phyloP scores from a whole-genome alignment of 2,888 invertebrate species.

The Gymnocheta viridis region DNA sequence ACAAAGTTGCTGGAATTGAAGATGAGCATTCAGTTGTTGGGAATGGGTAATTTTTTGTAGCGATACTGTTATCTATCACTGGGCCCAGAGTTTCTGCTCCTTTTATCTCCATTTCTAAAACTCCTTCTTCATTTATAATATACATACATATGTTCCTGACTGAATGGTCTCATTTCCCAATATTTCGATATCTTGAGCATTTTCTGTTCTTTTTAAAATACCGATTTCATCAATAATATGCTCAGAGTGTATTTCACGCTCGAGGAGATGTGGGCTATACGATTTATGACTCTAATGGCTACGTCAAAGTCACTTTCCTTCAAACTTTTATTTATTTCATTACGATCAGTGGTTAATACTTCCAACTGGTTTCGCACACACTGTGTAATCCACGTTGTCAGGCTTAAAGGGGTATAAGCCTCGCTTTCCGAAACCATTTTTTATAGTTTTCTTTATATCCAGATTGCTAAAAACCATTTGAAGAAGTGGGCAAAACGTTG shows the following conservation, averaged over 20 bases:
- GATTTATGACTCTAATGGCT: conserved; percentile 31
- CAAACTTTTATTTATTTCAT: background rate
- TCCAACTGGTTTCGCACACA: conserved; percentile 31
- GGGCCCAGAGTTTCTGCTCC: background rate
- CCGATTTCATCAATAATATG: background rate
- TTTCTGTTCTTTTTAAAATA: background rate
- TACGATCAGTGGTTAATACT: conserved; percentile 20
- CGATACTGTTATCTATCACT: background rate
- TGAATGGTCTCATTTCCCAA: conserved; percentile 8
- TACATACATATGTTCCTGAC: conserved; percentile 29
- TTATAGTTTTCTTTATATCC: background rate
- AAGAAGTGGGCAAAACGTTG: conserved; percentile 33
- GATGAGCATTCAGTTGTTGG: too few relatives aligned
- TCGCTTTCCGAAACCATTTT: conserved; percentile 40
- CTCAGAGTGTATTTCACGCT: conserved; percentile 15
- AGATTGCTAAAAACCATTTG: background rate
- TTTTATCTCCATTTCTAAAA: conserved; percentile 11
- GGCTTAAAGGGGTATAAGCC: conserved; percentile 46
- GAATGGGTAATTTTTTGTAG: background rate
- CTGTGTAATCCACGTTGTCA: conserved; percentile 37
- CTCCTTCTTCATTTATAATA: conserved; percentile 25
- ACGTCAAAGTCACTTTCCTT: conserved; percentile 37
- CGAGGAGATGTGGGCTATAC: conserved; percentile 26
- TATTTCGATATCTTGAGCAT: conserved; percentile 25
- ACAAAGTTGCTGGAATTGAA: background rate